These are phyloP conservation scores for Macrocentrus cingulum DNA, from an alignment of 1,140 invertebrate species.

Conservation along the genomic window DNA sequence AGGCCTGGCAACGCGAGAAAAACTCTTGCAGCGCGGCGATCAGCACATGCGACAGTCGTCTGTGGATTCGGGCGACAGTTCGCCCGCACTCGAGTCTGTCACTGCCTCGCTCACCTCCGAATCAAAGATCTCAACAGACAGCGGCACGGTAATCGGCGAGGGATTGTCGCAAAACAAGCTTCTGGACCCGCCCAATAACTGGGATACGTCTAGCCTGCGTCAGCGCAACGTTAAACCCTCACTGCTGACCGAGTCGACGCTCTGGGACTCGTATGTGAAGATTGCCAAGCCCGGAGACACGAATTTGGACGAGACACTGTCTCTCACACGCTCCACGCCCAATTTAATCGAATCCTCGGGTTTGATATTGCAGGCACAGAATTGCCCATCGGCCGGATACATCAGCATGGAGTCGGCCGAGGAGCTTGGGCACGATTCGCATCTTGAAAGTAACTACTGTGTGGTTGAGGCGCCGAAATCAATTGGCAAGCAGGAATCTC, in stretches of 20 bases:
- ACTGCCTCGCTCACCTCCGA: slow-evolving; percentile 62
- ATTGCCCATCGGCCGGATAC: slow-evolving; percentile 52
- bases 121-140: slow-evolving; percentile 59
- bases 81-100: slow-evolving; percentile 62
- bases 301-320: slow-evolving; percentile 39
- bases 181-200: slow-evolving; percentile 37
- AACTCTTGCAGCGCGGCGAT: slow-evolving; percentile 52
- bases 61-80: slow-evolving; percentile 63
- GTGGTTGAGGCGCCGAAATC: slow-evolving; percentile 38
- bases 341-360: slow-evolving; percentile 47
- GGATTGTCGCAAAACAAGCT: slow-evolving; percentile 47
- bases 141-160: slow-evolving; percentile 59
- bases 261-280: slow-evolving; percentile 51
- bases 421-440: slow-evolving; percentile 37
- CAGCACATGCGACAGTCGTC: slow-evolving; percentile 54
- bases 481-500: slow-evolving; percentile 34
- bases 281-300: slow-evolving; percentile 40
- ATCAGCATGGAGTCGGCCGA: slow-evolving; percentile 55
- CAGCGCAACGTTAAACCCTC: slow-evolving; percentile 48
- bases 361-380: slow-evolving; percentile 45
- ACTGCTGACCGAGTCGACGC: slow-evolving; percentile 27
- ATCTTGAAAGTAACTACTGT: slow-evolving; percentile 37
- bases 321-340: slow-evolving; percentile 49
- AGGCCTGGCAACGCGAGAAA: slow-evolving; percentile 54
- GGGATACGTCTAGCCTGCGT: slow-evolving; percentile 50